Evolutionary conservation across 2,888 invertebrate genomes (phyloP).

Genomic region (Aricia artaxerxes): DNA sequence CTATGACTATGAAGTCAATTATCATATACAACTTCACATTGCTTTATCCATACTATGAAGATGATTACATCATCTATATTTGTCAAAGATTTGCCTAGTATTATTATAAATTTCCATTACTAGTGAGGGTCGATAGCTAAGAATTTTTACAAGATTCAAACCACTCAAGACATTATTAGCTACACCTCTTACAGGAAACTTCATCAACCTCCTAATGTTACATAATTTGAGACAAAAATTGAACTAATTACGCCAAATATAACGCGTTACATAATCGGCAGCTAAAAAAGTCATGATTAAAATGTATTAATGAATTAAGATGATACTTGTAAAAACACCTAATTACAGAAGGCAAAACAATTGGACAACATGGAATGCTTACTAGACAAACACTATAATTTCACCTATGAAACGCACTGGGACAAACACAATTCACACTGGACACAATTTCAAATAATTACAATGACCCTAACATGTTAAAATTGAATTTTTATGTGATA

Average conservation of each 20-base stretch:
- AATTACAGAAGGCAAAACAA: constrained; percentile 19
- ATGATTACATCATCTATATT: constrained; percentile 58
- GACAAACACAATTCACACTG: constrained; percentile 11
- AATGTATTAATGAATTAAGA: constrained; percentile 16
- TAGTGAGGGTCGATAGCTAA: constrained; percentile 33
- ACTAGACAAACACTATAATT: constrained; percentile 29
- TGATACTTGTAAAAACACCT: constrained; percentile 15
- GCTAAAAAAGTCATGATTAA: constrained; percentile 24
- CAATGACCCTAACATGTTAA: constrained; percentile 6
- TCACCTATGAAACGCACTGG: constrained; percentile 27
- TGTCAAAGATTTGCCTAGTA: constrained; percentile 50
- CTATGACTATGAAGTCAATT: constrained; percentile 46
- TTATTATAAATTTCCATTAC: constrained; percentile 42
- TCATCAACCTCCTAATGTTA: constrained; percentile 21
- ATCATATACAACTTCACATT: constrained; percentile 45
- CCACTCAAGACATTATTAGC: constrained; percentile 22
- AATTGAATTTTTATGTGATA: not conserved
- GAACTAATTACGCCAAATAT: constrained; percentile 27
- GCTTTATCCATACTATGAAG: constrained; percentile 41
- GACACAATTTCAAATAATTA: constrained; percentile 19
- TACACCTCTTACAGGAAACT: constrained; percentile 21
- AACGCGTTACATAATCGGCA: constrained; percentile 20
- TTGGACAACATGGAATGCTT: constrained; percentile 27
- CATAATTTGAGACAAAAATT: constrained; percentile 27
- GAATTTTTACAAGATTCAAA: constrained; percentile 27